Percentiles rank a stretch among this genome's conserved stretches.
Conservation (phyloP, 2,797 vertebrate species). For the Anniella stebbinsi region DNA sequence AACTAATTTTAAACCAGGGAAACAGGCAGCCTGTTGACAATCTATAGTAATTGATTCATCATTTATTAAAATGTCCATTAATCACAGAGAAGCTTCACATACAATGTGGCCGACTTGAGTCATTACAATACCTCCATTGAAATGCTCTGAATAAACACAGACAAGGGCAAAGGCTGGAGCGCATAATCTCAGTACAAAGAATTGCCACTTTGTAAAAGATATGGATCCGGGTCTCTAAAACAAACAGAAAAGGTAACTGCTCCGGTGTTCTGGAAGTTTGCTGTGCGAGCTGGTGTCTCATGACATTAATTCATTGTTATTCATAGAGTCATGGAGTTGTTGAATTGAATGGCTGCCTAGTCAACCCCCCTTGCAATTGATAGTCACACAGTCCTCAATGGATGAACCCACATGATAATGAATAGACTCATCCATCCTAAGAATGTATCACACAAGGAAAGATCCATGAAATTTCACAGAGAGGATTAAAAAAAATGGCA, state of each 20-base stretch:
- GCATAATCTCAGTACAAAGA: slow-evolving; percentile 12
- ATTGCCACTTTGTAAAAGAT: slow-evolving; percentile 15
- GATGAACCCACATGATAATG: not conserved
- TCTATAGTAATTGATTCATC: slow-evolving; percentile 55
- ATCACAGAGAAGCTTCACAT: slow-evolving; percentile 28
- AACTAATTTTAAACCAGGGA: slow-evolving; percentile 51
- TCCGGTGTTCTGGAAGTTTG: not conserved
- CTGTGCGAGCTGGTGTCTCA: not conserved
- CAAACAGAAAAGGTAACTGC: not conserved
- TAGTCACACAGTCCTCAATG: not conserved
- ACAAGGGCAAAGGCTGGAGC: slow-evolving; percentile 30
- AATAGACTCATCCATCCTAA: not conserved
- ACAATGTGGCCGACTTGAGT: not conserved
- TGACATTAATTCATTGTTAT: not conserved
- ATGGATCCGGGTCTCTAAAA: not conserved
- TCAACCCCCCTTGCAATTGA: not conserved
- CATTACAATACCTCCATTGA: slow-evolving; percentile 43
- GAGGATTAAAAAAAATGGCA: not conserved
- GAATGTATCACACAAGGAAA: not conserved
- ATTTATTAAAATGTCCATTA: slow-evolving; percentile 55
- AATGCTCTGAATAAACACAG: slow-evolving; percentile 41
- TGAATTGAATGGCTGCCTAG: not conserved
- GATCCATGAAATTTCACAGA: not conserved
- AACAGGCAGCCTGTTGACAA: slow-evolving; percentile 50
- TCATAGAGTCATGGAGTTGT: not conserved